Conservation (phyloP, 2,888 invertebrate species). For the Oxystoma pomonae region DNA sequence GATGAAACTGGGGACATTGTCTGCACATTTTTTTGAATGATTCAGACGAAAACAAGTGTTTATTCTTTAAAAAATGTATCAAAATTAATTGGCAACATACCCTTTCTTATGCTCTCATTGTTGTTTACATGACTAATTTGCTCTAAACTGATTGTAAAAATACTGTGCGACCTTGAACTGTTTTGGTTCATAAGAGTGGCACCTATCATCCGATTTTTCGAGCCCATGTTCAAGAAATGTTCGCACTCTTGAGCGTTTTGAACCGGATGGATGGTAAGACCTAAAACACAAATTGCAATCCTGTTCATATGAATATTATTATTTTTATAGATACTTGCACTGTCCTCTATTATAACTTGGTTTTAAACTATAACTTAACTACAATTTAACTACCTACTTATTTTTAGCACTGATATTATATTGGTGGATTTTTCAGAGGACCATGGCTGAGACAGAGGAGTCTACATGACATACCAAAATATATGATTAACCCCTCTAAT, state of each 20-base stretch:
- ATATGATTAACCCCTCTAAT: no score
- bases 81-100: slow-evolving; percentile 28
- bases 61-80: no score
- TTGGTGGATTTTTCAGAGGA: no score
- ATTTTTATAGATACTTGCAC: background rate
- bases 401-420: no score
- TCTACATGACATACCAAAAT: no score
- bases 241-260: slow-evolving; percentile 76
- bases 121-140: slow-evolving; percentile 58
- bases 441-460: no score
- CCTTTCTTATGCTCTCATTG: slow-evolving; percentile 44
- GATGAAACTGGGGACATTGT: no score
- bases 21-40: no score
- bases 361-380: no score
- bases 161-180: slow-evolving; percentile 82
- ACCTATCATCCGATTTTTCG: slow-evolving; percentile 76
- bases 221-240: slow-evolving; percentile 67
- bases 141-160: slow-evolving; percentile 81
- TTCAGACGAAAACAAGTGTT: no score
- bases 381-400: no score
- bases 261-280: slow-evolving; percentile 70
- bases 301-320: background rate
- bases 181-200: slow-evolving; percentile 87
- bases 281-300: slow-evolving; percentile 46
- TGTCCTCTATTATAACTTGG: background rate